Evolutionary conservation across 2,888 invertebrate species (phyloP).

Genomic region (Craniophora ligustri): DNA sequence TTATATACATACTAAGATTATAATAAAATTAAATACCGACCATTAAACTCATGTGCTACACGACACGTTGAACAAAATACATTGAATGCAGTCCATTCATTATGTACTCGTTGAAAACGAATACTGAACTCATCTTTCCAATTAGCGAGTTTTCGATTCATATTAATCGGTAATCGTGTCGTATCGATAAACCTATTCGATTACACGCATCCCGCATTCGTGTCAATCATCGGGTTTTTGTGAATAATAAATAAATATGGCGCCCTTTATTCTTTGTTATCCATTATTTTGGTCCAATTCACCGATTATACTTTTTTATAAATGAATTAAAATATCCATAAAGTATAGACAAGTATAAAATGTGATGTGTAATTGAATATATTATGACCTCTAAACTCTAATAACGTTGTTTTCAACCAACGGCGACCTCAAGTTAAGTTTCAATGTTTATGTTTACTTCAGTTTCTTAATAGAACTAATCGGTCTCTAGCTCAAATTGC

Average conservation of each 20-base stretch:
- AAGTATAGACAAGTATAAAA: background rate
- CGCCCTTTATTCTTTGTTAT: constrained; percentile 7
- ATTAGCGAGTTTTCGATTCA: constrained; percentile 19
- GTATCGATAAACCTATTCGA: constrained; percentile 15
- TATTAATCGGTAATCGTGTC: constrained; percentile 12
- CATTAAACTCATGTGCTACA: no score
- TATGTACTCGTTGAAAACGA: constrained; percentile 10
- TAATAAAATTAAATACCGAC: background rate
- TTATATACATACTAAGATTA: no score
- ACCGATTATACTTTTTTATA: background rate
- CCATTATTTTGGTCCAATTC: constrained; percentile 2
- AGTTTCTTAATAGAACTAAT: no score
- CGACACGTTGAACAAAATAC: background rate
- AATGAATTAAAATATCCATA: background rate
- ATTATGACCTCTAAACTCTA: no score
- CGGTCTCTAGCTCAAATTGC: no score
- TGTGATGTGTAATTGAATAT: background rate
- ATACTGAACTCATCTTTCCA: background rate
- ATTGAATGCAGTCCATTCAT: constrained; percentile 5
- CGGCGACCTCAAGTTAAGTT: no score
- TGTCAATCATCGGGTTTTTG: constrained; percentile 20
- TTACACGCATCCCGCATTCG: constrained; percentile 15
- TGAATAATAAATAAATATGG: constrained; percentile 27
- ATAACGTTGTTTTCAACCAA: no score
- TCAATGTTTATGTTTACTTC: no score